phyloP scores from a whole-genome alignment of 2,888 invertebrate species.

The Drosophila stalkeri region DNA sequence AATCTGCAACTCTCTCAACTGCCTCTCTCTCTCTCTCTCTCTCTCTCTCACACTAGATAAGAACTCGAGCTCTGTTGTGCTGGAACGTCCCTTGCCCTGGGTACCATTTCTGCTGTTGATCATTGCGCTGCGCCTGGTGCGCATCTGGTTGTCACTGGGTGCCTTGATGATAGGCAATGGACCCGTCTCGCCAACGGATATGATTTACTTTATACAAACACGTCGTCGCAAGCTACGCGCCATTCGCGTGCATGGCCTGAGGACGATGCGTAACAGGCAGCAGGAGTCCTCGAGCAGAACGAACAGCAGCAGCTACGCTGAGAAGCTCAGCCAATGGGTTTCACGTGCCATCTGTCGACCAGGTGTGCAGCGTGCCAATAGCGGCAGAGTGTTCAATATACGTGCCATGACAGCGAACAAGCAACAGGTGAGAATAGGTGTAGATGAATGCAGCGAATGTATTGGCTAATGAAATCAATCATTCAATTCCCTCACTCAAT shows the following conservation, averaged over 20 bases:
- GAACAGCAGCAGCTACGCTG: slow-evolving; percentile 44
- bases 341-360: slow-evolving; percentile 78
- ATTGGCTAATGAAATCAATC: too few relatives aligned
- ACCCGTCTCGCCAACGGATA: slow-evolving; percentile 72
- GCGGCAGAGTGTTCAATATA: slow-evolving; percentile 28
- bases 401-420: slow-evolving; percentile 3
- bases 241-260: slow-evolving; percentile 78
- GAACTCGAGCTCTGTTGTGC: slow-evolving; percentile 31
- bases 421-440: slow-evolving; percentile 41
- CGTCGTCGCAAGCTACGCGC: slow-evolving; percentile 81
- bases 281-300: slow-evolving; percentile 37
- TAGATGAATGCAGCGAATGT: too few relatives aligned
- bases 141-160: slow-evolving; percentile 76
- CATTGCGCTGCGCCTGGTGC: slow-evolving; percentile 74
- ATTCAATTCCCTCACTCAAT: background rate
- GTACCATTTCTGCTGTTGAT: slow-evolving; percentile 81
- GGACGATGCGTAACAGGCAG: slow-evolving; percentile 65
- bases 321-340: slow-evolving; percentile 65
- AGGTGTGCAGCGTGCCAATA: slow-evolving; percentile 57
- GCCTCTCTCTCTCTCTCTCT: background rate
- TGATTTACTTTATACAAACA: slow-evolving; percentile 82
- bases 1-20: background rate
- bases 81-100: slow-evolving; percentile 83
- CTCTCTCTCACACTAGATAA: slow-evolving; percentile 28
- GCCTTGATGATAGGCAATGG: slow-evolving; percentile 79